These are phyloP conservation scores for Troides helena DNA, from an alignment of 2,888 invertebrate species.

Conservation along the genomic window DNA sequence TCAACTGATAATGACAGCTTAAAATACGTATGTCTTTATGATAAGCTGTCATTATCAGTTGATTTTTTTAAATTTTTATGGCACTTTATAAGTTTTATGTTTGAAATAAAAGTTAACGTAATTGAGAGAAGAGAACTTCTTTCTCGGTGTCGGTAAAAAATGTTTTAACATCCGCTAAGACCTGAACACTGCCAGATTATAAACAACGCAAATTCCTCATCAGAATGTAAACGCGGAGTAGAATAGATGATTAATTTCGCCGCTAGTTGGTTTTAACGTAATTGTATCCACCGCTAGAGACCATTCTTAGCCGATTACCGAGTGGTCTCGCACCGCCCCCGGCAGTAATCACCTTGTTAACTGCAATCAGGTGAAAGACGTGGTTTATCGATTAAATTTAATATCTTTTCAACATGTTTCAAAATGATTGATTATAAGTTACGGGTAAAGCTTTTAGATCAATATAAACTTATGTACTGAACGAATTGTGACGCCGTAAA, in stretches of 20 bases:
- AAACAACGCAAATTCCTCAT: constrained; percentile 27
- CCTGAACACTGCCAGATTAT: background rate
- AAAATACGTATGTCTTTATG: too few relatives aligned
- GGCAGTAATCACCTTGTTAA: constrained; percentile 66
- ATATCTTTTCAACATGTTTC: constrained; percentile 25
- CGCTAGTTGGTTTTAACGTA: constrained; percentile 36
- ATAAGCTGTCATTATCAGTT: too few relatives aligned
- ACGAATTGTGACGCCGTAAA: too few relatives aligned
- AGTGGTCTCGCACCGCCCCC: constrained; percentile 55
- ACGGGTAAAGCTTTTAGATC: background rate
- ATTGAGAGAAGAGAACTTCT: too few relatives aligned
- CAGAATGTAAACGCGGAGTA: constrained; percentile 11
- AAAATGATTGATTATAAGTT: background rate
- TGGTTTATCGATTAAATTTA: constrained; percentile 32
- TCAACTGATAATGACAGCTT: too few relatives aligned
- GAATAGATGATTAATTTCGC: constrained; percentile 32
- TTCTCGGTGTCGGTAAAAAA: too few relatives aligned
- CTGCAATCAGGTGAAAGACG: constrained; percentile 38
- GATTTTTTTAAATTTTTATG: too few relatives aligned
- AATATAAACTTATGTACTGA: too few relatives aligned
- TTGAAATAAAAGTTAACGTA: too few relatives aligned
- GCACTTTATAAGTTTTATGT: too few relatives aligned
- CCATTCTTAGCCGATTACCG: constrained; percentile 51
- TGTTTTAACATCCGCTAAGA: background rate
- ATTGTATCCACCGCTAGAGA: constrained; percentile 56